These are phyloP conservation scores for Gymnobelideus leadbeateri DNA, from an alignment of 2,113 vertebrate species.

Conservation along the genomic window DNA sequence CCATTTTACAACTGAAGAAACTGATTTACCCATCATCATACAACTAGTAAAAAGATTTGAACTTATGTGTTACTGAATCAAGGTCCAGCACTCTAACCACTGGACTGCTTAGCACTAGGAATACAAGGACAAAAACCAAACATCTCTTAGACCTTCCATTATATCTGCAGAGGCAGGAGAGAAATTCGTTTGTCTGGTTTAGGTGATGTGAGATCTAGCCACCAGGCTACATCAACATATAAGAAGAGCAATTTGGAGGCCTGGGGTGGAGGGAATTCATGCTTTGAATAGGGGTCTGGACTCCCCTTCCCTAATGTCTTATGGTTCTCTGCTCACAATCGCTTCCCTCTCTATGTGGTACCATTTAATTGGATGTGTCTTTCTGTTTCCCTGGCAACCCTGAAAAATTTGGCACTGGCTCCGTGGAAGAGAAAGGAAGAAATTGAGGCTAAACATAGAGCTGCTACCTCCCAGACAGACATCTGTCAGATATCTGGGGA, in stretches of 20 bases:
- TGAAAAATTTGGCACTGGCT: background rate
- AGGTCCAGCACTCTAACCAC: background rate
- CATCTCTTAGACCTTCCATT: background rate
- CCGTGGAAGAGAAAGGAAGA: background rate
- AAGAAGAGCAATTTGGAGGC: background rate
- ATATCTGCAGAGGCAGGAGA: background rate
- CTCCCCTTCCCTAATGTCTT: background rate
- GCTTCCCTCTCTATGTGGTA: background rate
- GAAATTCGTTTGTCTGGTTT: background rate
- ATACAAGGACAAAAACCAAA: background rate
- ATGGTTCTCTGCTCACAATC: background rate
- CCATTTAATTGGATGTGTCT: background rate
- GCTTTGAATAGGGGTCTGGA: background rate
- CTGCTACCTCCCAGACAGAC: background rate
- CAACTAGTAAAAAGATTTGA: background rate
- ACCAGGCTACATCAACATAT: background rate
- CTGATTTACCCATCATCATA: background rate
- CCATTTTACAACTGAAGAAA: background rate
- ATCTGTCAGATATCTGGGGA: background rate
- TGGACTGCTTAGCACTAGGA: background rate
- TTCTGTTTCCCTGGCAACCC: background rate
- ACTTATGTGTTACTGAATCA: background rate
- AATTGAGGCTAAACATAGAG: background rate
- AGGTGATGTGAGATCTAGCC: background rate
- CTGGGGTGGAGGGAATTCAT: background rate